These are phyloP conservation scores for Brachyistius frenatus DNA, from an alignment of 2,113 vertebrate genomes.

Conservation along the genomic window DNA sequence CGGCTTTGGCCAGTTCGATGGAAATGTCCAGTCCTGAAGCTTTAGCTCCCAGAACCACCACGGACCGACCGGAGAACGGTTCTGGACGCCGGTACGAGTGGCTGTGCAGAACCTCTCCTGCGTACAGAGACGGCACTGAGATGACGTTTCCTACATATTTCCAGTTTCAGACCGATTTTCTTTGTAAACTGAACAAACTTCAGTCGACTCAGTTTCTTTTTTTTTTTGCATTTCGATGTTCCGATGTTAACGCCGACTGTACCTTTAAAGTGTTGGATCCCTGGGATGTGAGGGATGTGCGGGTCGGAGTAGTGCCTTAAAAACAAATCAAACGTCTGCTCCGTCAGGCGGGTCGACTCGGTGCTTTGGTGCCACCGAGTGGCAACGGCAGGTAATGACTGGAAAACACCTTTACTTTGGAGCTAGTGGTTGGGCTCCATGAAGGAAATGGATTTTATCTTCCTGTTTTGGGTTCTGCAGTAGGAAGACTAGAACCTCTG, in stretches of 20 bases:
- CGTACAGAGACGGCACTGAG: too few species aligned
- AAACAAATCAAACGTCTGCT: constrained; percentile 9
- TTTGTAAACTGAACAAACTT: too few species aligned
- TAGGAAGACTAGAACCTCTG: too few species aligned
- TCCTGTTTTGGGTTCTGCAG: too few species aligned
- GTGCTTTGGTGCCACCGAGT: background rate
- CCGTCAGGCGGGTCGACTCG: background rate
- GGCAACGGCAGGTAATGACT: background rate
- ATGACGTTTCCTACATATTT: too few species aligned
- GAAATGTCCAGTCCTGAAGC: constrained; percentile 87
- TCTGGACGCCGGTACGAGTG: constrained; percentile 83
- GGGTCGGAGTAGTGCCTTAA: constrained; percentile 86
- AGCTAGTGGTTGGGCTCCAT: too few species aligned
- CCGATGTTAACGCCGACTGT: background rate
- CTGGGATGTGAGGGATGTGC: constrained; percentile 82
- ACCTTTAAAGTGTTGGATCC: constrained; percentile 86
- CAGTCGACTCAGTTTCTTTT: too few species aligned
- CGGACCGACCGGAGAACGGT: constrained; percentile 76
- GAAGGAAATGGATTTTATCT: too few species aligned
- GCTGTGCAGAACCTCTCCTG: constrained; percentile 85
- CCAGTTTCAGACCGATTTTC: too few species aligned
- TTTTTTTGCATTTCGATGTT: too few species aligned
- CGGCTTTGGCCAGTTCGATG: constrained; percentile 77
- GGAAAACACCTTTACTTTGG: too few species aligned
- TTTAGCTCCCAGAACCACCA: constrained; percentile 85